A percentile compares a stretch with the other conserved stretches of the same genome.
These are phyloP conservation scores for Eubasilissa regina DNA, from an alignment of 1,140 invertebrate genomes.

Conservation along the genomic window DNA sequence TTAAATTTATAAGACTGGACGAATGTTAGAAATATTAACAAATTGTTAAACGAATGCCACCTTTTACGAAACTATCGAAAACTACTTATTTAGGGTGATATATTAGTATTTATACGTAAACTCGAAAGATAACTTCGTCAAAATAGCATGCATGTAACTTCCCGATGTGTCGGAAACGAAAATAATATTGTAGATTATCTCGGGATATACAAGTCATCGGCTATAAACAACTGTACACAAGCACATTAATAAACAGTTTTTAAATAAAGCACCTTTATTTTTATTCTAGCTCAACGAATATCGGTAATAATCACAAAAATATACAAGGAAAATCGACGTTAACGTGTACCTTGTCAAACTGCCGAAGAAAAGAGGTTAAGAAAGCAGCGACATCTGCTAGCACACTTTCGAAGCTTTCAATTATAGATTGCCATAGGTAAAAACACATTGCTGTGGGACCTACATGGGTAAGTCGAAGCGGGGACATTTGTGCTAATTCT, in stretches of 20 bases:
- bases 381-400: slow-evolving; percentile 41
- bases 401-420: slow-evolving; percentile 7
- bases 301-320: background rate
- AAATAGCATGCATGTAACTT: slow-evolving; percentile 34
- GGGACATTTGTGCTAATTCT: background rate
- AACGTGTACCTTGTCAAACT: slow-evolving; percentile 55
- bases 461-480: background rate
- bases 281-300: background rate
- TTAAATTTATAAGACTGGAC: no score
- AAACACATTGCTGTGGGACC: slow-evolving; percentile 3
- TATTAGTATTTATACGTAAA: no score
- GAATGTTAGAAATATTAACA: no score
- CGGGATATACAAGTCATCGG: slow-evolving; percentile 34
- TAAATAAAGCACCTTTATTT: slow-evolving; percentile 43
- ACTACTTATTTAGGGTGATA: no score
- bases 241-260: background rate
- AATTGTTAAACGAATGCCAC: no score
- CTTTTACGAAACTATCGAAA: no score
- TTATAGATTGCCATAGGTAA: slow-evolving; percentile 34
- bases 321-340: slow-evolving; percentile 29
- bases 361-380: slow-evolving; percentile 50
- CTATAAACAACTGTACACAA: slow-evolving; percentile 2
- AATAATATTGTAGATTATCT: slow-evolving; percentile 42
- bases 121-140: slow-evolving; percentile 59
- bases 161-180: background rate